Base-by-base conservation (phyloP, 2,888 invertebrate genomes). In the Coenonympha glycerion region DNA sequence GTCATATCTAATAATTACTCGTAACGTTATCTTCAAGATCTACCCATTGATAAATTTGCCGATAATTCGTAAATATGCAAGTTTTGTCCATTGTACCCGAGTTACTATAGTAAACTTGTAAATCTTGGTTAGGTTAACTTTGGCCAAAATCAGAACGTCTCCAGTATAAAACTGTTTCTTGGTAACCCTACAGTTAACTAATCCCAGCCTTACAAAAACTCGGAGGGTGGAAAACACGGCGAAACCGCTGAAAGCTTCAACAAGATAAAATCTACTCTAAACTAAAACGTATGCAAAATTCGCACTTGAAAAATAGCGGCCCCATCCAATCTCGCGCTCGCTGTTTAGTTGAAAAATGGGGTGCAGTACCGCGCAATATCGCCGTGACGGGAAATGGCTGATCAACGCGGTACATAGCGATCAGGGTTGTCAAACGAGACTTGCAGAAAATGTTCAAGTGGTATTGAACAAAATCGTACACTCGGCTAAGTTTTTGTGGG, bases 291-390 rank as follows among this genome's bases (percentile, higher is more conserved):
- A 73, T 72, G 71, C 69, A 69, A 70, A 77, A 70, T 73, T 73
- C 69, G 64, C 68, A 67, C 68, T 68, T 66, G 68, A 68, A 69
- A 71, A 66, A 57, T 60, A 58, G 56, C 61, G 53, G 48, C 52
- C 47, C 52, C 51, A 55, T 56, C 59, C 73, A 70, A 71, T 71
- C 70, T 64, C 56, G 56, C 60, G 56, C 57, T 57, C 59, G 66
- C 67, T 65, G 66, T 68, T 72, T 68, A 68, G 73, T 70, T 67
- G 70, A 73, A 68, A 71, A 68, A 76, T 71, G 63, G 76, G 69
- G 69, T 68, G 73, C 63, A 66, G 49, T 59, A 59, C 64, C 60
- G 65, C 57, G 62, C 59, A 66, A 71, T 71, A 71, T 70, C 67
- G 59, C 63, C 67, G 67, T 65, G 66, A 65, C 65, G 68, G 66